A percentile compares a stretch with the other conserved stretches of the same genome.
These are phyloP conservation scores for Himalopsyche phryganea DNA, from an alignment of 1,140 invertebrate genomes.

Conservation along the genomic window DNA sequence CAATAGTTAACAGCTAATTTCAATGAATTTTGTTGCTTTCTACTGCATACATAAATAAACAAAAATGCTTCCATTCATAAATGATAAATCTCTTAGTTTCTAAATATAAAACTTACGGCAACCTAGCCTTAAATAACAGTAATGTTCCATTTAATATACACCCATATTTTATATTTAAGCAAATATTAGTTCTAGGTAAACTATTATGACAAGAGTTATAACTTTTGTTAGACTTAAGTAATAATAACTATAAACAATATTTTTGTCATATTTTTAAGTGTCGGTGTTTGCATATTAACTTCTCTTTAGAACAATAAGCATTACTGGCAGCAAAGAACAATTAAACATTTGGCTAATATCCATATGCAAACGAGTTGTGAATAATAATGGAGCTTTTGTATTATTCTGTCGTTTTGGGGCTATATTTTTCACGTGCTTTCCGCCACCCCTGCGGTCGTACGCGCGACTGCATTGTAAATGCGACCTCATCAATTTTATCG, in stretches of 20 bases:
- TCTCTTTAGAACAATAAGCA: neutral
- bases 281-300: neutral
- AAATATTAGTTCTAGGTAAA: too few species aligned
- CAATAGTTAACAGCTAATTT: too few species aligned
- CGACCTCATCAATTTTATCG: conserved; percentile 2
- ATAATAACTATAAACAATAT: neutral
- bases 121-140: too few species aligned
- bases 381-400: neutral
- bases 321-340: neutral
- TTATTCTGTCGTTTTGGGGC: neutral
- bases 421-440: neutral
- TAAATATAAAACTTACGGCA: too few species aligned
- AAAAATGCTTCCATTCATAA: too few species aligned
- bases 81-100: too few species aligned
- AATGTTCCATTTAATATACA: too few species aligned
- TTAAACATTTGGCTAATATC: neutral
- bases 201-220: too few species aligned
- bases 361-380: conserved; percentile 2
- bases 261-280: neutral
- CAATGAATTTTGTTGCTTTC: too few species aligned
- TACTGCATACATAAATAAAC: too few species aligned
- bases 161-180: too few species aligned
- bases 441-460: neutral
- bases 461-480: neutral
- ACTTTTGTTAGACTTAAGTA: too few species aligned